A percentile compares a stretch with the other conserved stretches of the same genome.
Conservation (phyloP, 2,888 invertebrate species). For the Archaeoteleia sp. region DNA sequence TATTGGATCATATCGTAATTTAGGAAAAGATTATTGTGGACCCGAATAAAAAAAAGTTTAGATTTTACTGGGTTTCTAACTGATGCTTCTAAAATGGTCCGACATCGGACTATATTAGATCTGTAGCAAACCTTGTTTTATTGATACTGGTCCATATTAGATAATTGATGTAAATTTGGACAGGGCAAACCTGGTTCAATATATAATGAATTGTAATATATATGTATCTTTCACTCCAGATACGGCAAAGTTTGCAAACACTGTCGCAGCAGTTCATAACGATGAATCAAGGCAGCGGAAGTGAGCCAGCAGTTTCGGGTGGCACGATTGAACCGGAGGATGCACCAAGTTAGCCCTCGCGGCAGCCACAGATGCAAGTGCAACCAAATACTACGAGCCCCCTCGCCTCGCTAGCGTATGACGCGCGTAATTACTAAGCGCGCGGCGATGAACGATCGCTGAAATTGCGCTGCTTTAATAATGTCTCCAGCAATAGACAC, state of each 20-base stretch:
- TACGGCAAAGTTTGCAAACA: slow-evolving; percentile 87
- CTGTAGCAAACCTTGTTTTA: no score
- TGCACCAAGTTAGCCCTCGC: slow-evolving; percentile 69
- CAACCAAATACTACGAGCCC: slow-evolving; percentile 64
- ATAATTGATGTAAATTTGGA: no score
- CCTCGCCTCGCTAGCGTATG: slow-evolving; percentile 67
- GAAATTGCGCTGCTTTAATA: slow-evolving; percentile 36
- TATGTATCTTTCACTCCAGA: slow-evolving; percentile 79
- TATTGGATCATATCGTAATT: no score
- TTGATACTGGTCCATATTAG: no score
- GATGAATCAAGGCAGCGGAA: slow-evolving; percentile 62
- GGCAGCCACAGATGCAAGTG: slow-evolving; percentile 54
- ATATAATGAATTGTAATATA: no score
- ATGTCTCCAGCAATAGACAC: slow-evolving; percentile 42
- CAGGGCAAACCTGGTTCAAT: no score
- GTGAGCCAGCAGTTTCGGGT: slow-evolving; percentile 57
- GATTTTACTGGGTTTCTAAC: no score
- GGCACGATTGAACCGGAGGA: slow-evolving; percentile 64
- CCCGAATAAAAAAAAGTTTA: no score
- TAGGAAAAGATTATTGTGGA: no score
- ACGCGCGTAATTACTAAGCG: slow-evolving; percentile 60
- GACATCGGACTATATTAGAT: no score
- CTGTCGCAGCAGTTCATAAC: slow-evolving; percentile 79
- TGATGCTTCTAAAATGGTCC: no score
- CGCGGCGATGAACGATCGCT: slow-evolving; percentile 15